Evolutionary conservation across 2,888 invertebrate species (phyloP), one percentile per base, ranked within the genome.

Genomic region (Corythucha ciliata): DNA sequence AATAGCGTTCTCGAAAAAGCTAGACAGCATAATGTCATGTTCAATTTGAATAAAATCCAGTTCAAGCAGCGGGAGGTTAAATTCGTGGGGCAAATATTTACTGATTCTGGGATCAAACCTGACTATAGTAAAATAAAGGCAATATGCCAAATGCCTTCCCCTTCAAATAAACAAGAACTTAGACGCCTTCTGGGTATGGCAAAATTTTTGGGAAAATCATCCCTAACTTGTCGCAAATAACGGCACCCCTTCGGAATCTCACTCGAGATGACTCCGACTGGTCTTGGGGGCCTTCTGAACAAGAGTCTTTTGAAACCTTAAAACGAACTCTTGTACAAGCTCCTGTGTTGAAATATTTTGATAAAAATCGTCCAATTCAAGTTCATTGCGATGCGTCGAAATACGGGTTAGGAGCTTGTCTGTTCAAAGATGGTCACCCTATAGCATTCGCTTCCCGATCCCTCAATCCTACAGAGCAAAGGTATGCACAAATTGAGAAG

Each of bases 401-500:
- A 4, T 52, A 60, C 63, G 16, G 64, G 65, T 58, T 67, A 25
- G 67, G 66, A 10, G 63, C 61, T 24, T 64, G 60, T 37, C 25
- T 68, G 10, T 18, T 67, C 10, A 67, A 69, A 53, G 53, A 63
- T 20, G 63, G 59, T 3, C 53, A 59, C 24, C 65, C 65, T 18
- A 59, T 67, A 12, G 62, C 62, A n/a, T 67, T 61, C 58, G 64
- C 65, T 4, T 67, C 65, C 24, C 44, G 64, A 55, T 62, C 60
- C 24, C 48, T 67, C n/a, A 62, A 56, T 12, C 29, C 53, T 26
- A 58, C 61, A 26, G 64, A 67, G 51, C 57, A 61, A 53, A 64
- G 61, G 29, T 66, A 64, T 58, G 59, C 65, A 3, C 66, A 69
- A 59, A 66, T 69, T 6, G 66, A 69, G 58, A 68, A 67, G 53